These are phyloP conservation scores for Pseudonaja textilis DNA, from an alignment of 2,113 vertebrate genomes.

Conservation along the genomic window DNA sequence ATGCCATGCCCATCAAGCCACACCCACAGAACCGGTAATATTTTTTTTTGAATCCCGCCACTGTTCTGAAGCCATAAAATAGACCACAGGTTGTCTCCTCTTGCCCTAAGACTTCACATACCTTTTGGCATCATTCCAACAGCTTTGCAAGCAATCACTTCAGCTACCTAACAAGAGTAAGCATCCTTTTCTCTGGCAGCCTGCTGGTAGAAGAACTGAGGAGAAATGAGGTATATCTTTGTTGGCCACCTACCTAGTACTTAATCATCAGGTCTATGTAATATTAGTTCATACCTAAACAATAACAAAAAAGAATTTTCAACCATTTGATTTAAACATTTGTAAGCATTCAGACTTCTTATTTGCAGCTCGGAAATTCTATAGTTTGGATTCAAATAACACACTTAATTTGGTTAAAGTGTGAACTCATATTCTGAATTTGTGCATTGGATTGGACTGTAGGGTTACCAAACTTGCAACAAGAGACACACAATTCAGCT, in stretches of 20 bases:
- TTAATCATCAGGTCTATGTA: neutral
- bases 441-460: neutral
- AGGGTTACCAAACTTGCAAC: neutral
- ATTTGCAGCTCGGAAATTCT: neutral
- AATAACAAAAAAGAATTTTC: neutral
- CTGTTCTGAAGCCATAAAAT: neutral
- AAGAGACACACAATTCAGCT: neutral
- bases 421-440: neutral
- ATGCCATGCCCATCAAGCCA: no score
- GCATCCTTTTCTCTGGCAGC: neutral
- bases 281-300: neutral
- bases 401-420: neutral
- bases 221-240: neutral
- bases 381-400: neutral
- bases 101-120: neutral
- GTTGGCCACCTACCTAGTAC: neutral
- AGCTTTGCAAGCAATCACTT: neutral
- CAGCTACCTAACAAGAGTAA: neutral
- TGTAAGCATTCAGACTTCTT: neutral
- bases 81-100: neutral
- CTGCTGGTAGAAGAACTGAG: neutral
- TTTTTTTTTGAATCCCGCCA: no score
- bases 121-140: neutral
- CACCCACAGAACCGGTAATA: no score
- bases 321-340: neutral